Conservation (phyloP, 2,888 invertebrate species). For the Meliscaeva auricollis region DNA sequence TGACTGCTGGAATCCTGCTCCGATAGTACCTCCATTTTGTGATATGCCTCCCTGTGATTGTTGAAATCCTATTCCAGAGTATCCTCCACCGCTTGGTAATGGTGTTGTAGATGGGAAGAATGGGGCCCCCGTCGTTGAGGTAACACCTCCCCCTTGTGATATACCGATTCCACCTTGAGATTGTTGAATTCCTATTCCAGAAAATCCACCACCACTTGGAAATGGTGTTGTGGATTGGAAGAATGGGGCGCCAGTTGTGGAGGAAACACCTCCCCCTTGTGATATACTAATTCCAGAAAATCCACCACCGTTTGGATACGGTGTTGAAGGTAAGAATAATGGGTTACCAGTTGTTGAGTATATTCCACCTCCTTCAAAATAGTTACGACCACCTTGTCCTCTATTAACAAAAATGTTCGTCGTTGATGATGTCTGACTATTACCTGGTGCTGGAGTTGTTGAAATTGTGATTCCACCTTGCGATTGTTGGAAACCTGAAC, state of each 20-base stretch:
- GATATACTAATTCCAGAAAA: not conserved
- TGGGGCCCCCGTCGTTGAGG: constrained; percentile 13
- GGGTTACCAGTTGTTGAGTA: constrained; percentile 14
- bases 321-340: constrained; percentile 11
- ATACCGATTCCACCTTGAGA: constrained; percentile 33
- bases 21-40: constrained; percentile 18
- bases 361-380: constrained; percentile 4
- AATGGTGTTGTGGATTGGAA: constrained; percentile 14
- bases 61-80: constrained; percentile 19
- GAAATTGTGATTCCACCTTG: constrained; percentile 14
- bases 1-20: constrained; percentile 60
- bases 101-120: constrained; percentile 23
- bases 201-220: not conserved
- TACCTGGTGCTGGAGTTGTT: not conserved
- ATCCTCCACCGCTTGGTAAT: constrained; percentile 5
- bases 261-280: constrained; percentile 20
- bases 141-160: constrained; percentile 26
- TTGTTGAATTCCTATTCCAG: constrained; percentile 30
- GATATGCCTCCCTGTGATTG: constrained; percentile 36
- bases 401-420: too few species aligned
- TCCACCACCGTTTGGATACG: not conserved
- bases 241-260: constrained; percentile 22
- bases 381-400: too few species aligned
- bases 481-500: constrained; percentile 22
- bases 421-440: not conserved